Evolutionary conservation across 2,113 vertebrate genomes (phyloP).

Genomic region (Sakesphorus luctuosus): DNA sequence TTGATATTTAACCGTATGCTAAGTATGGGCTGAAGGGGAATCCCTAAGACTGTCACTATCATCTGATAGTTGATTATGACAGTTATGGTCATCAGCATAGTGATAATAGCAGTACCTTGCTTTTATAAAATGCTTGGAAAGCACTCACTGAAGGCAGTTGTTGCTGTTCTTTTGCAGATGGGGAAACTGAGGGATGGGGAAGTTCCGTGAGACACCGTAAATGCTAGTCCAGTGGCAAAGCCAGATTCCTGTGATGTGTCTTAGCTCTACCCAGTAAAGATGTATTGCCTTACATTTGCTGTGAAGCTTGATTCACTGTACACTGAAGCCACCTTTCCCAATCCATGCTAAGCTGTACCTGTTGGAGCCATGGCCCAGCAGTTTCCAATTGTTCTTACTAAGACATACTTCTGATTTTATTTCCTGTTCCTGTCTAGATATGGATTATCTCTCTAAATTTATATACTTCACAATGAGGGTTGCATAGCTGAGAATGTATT

Average conservation of each 20-base stretch:
- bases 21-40: background rate
- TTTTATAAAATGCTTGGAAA: slow-evolving; percentile 1
- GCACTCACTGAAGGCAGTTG: background rate
- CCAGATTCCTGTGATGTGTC: background rate
- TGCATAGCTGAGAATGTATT: background rate
- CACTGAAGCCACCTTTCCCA: background rate
- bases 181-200: background rate
- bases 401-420: background rate
- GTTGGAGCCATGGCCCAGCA: background rate
- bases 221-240: background rate
- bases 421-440: background rate
- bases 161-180: background rate
- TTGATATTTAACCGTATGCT: slow-evolving; percentile 34
- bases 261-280: background rate
- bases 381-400: background rate
- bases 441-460: background rate
- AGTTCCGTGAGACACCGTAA: background rate
- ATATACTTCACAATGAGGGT: background rate
- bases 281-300: background rate
- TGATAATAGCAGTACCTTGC: background rate
- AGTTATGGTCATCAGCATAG: slow-evolving; percentile 12
- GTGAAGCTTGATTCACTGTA: background rate
- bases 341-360: background rate
- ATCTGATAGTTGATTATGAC: background rate
- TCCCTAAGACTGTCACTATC: slow-evolving; percentile 7